phyloP scores from a whole-genome alignment of 2,888 invertebrate genomes.

The Parthenolecanium corni region DNA sequence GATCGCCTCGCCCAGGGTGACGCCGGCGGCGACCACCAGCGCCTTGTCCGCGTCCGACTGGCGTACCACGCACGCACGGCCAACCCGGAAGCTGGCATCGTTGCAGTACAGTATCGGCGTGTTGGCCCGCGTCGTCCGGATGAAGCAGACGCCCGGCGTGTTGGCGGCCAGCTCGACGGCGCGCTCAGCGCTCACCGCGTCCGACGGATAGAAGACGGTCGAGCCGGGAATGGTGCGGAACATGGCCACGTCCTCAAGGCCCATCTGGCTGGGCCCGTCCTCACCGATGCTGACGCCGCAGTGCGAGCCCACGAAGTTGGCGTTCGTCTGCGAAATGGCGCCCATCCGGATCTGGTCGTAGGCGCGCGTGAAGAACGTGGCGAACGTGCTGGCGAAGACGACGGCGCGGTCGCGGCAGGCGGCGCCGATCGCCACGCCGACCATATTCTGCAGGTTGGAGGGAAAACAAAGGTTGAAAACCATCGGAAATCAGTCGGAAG shows the following conservation, averaged over 20 bases:
- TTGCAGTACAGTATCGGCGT: constrained; percentile 76
- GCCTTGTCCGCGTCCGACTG: constrained; percentile 65
- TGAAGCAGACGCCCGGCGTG: constrained; percentile 87
- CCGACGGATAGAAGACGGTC: constrained; percentile 60
- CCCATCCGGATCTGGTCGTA: constrained; percentile 99
- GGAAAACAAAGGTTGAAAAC: too few relatives aligned
- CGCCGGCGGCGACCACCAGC: constrained; percentile 81
- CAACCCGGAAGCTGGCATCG: constrained; percentile 68
- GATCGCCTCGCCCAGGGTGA: constrained; percentile 85
- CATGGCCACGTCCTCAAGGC: constrained; percentile 92
- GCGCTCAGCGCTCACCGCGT: constrained; percentile 89
- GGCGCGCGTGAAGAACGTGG: constrained; percentile 91
- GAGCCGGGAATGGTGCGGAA: constrained; percentile 80
- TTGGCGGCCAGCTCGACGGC: constrained; percentile 94
- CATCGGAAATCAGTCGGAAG: too few relatives aligned
- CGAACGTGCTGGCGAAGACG: constrained; percentile 93
- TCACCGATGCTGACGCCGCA: constrained; percentile 97
- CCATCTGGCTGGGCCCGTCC: constrained; percentile 99
- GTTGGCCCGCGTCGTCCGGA: constrained; percentile 87
- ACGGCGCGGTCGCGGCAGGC: constrained; percentile 85
- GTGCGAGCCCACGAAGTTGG: constrained; percentile 93
- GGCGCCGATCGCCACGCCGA: constrained; percentile 89
- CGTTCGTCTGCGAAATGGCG: constrained; percentile 94
- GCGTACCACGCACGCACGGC: constrained; percentile 67
- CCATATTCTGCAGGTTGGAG: constrained; percentile 63